A percentile compares a stretch with the other conserved stretches of the same genome.
phyloP scores from a whole-genome alignment of 2,888 invertebrate species.

The Parascotia fuliginaria region DNA sequence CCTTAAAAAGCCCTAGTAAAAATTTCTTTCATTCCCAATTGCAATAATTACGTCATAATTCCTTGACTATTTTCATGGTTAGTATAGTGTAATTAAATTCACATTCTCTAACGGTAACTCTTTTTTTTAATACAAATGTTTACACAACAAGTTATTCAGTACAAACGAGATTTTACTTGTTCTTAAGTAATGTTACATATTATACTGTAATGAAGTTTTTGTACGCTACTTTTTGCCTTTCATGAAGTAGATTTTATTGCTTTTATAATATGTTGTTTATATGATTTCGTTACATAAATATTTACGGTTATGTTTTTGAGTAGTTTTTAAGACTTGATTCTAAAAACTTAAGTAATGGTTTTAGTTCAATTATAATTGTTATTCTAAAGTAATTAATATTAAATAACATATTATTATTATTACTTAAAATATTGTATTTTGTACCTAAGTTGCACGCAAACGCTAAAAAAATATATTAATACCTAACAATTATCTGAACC shows the following conservation, averaged over 20 bases:
- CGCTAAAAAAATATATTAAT: too few species aligned
- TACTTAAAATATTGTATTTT: too few species aligned
- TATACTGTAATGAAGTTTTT: background rate
- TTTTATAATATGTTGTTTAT: background rate
- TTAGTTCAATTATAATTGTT: too few species aligned
- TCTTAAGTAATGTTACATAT: background rate
- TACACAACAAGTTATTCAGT: conserved; percentile 19
- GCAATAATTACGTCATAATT: background rate
- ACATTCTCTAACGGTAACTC: background rate
- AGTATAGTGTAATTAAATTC: background rate
- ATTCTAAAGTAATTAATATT: too few species aligned
- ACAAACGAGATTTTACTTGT: background rate
- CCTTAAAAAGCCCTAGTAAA: too few species aligned
- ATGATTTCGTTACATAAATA: background rate
- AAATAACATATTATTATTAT: too few species aligned
- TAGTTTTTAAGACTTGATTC: too few species aligned
- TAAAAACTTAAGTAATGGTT: too few species aligned
- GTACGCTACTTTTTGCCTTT: background rate
- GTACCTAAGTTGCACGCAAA: too few species aligned
- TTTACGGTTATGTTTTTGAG: too few species aligned
- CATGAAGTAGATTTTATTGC: background rate
- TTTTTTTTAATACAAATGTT: conserved; percentile 9
- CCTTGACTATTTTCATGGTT: too few species aligned
- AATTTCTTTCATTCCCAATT: conserved; percentile 7
- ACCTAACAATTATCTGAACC: too few species aligned